These are phyloP conservation scores for Hyperoplus immaculatus DNA, from an alignment of 2,797 vertebrate species.

Conservation along the genomic window DNA sequence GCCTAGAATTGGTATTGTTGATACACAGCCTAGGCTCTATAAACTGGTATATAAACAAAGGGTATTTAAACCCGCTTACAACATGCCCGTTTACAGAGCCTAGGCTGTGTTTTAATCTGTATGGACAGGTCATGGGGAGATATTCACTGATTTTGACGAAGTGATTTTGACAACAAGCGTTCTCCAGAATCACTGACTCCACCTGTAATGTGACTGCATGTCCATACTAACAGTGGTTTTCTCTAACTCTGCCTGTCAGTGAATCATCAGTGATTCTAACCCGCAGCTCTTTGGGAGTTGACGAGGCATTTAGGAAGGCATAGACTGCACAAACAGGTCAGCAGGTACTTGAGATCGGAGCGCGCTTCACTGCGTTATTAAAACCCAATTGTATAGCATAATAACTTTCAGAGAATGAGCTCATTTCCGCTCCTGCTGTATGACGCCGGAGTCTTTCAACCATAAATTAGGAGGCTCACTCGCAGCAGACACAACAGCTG, in stretches of 20 bases:
- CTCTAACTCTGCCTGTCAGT: background rate
- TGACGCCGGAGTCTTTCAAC: conserved; percentile 70
- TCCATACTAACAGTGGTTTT: background rate
- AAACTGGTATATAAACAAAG: too few species aligned
- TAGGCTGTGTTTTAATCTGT: too few species aligned
- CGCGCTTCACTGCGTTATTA: conserved; percentile 66
- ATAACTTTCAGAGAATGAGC: conserved; percentile 70
- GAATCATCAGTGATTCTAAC: conserved; percentile 34
- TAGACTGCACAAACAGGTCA: conserved; percentile 54
- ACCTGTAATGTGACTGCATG: too few species aligned
- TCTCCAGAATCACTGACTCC: too few species aligned
- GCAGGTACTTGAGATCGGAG: conserved; percentile 47
- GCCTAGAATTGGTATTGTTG: too few species aligned
- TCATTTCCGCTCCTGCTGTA: conserved; percentile 65
- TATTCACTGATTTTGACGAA: too few species aligned
- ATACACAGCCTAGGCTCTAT: too few species aligned
- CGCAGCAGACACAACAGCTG: conserved; percentile 75
- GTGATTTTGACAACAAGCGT: too few species aligned
- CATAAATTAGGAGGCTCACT: conserved; percentile 67
- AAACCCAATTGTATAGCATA: conserved; percentile 62
- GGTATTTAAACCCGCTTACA: too few species aligned
- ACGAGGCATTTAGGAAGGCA: conserved; percentile 71
- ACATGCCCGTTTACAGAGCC: too few species aligned
- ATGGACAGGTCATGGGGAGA: too few species aligned
- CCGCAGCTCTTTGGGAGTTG: conserved; percentile 34